Base-by-base conservation (phyloP, 2,113 vertebrate species). In the Gadus macrocephalus region DNA sequence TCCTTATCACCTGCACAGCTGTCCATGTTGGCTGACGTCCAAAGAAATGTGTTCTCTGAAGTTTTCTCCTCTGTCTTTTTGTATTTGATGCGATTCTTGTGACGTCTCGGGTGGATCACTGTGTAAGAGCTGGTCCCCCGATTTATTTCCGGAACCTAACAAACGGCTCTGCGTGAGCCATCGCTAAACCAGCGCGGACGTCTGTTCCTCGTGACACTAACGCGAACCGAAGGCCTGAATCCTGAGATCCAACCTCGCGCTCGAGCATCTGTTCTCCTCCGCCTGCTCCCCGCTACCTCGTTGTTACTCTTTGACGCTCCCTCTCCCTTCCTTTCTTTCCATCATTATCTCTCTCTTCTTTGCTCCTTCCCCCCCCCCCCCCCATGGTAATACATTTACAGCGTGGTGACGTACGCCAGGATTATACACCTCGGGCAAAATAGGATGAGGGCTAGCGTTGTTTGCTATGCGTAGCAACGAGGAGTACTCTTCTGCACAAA, bases 401-500 rank as follows among this genome's bases (percentile, higher is more conserved):
- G 81, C 70, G 76, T 70, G 68, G 77, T 89, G 86, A 91, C 71
- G 83, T 80, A 81, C 68, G 19, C n/a, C 5, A 22, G n/a, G 17
- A 15, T 69, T 71, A 73, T 67, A 61, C 64, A 85, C 84, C 81
- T 65, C 67, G 17, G 84, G 81, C 83, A 78, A 75, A 80, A 81
- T 79, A 77, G 84, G 75, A 74, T 84, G 5, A 75, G 81, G 78
- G 72, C 86, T 70, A 83, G 73, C 74, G 58, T 87, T 83, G 78
- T 89, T 87, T 83, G 78, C 88, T 87, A 87, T 79, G 87, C 83
- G 83, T 68, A 81, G 76, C 79, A 81, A 80, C 84, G 81, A 78
- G 69, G 71, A 85, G 83, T 78, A 76, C 77, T 81, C 78, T 72
- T 84, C 85, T 77, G 67, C 72, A 83, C 70, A 79, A 67, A 73